These are phyloP conservation scores for Battus philenor DNA, from an alignment of 1,140 invertebrate species.

Conservation along the genomic window DNA sequence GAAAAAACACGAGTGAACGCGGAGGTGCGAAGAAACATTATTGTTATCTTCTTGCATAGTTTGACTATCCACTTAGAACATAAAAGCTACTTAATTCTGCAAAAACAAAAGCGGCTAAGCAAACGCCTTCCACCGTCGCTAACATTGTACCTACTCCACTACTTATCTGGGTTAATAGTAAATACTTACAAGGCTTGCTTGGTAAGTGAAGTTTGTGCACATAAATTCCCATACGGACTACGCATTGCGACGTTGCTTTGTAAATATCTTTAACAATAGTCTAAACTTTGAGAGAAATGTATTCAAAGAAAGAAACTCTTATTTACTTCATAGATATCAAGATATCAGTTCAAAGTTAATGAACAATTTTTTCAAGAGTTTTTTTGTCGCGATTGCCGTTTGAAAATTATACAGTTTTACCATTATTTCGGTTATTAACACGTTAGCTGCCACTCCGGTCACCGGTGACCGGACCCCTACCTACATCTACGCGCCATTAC, in stretches of 20 bases:
- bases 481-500: too few species aligned
- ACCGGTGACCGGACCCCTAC: too few species aligned
- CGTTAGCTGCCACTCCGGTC: too few species aligned
- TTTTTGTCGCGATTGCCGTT: too few species aligned
- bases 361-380: too few species aligned
- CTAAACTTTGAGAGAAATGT: slow-evolving; percentile 3
- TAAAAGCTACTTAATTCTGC: slow-evolving; percentile 52
- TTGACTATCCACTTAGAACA: slow-evolving; percentile 47
- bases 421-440: too few species aligned
- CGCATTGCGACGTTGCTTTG: slow-evolving; percentile 15
- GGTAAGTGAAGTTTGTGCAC: slow-evolving; percentile 11
- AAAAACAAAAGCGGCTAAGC: slow-evolving; percentile 58
- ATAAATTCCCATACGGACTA: slow-evolving; percentile 16
- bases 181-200: slow-evolving; percentile 20
- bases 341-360: too few species aligned
- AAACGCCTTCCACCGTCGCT: slow-evolving; percentile 38
- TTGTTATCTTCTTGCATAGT: slow-evolving; percentile 41
- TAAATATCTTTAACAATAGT: slow-evolving; percentile 13
- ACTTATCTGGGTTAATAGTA: slow-evolving; percentile 34
- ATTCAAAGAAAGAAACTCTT: slow-evolving; percentile 1
- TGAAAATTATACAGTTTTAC: too few species aligned
- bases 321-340: too few species aligned
- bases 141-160: slow-evolving; percentile 34
- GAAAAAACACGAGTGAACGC: slow-evolving; percentile 25
- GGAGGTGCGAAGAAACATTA: slow-evolving; percentile 33